These are phyloP conservation scores for Hypocryptadius cinnamomeus DNA, from an alignment of 2,113 vertebrate genomes.

Conservation along the genomic window DNA sequence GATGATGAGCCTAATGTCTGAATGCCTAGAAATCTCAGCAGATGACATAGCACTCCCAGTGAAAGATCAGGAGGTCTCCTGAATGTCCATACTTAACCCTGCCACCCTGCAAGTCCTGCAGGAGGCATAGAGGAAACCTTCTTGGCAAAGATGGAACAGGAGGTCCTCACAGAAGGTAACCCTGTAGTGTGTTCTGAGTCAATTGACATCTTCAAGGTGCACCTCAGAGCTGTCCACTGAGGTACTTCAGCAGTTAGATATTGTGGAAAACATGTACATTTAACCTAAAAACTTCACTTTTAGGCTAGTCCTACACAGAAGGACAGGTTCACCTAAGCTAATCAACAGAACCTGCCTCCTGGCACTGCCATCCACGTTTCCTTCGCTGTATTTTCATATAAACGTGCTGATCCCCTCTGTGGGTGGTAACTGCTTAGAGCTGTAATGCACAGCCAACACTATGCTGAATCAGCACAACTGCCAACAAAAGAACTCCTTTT, in stretches of 20 bases:
- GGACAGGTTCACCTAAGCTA: neutral
- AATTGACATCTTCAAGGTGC: neutral
- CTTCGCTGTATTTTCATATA: neutral
- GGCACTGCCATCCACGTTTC: neutral
- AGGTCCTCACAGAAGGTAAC: neutral
- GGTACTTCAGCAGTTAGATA: neutral
- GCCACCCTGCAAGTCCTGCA: neutral
- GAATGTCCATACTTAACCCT: neutral
- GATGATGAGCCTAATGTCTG: neutral
- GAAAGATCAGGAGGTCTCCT: neutral
- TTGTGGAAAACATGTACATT: neutral
- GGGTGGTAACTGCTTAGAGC: neutral
- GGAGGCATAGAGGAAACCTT: neutral
- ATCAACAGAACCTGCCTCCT: neutral
- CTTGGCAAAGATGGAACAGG: neutral
- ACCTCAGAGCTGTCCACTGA: neutral
- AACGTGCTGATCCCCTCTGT: neutral
- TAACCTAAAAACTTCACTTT: neutral
- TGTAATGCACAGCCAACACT: neutral
- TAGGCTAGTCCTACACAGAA: neutral
- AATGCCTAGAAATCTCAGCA: neutral
- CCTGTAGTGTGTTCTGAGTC: neutral
- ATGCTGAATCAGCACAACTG: neutral
- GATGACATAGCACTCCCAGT: neutral
- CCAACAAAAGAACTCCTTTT: neutral